Base-by-base conservation (phyloP, 2,797 vertebrate genomes). In the Leptoclinus maculatus region DNA sequence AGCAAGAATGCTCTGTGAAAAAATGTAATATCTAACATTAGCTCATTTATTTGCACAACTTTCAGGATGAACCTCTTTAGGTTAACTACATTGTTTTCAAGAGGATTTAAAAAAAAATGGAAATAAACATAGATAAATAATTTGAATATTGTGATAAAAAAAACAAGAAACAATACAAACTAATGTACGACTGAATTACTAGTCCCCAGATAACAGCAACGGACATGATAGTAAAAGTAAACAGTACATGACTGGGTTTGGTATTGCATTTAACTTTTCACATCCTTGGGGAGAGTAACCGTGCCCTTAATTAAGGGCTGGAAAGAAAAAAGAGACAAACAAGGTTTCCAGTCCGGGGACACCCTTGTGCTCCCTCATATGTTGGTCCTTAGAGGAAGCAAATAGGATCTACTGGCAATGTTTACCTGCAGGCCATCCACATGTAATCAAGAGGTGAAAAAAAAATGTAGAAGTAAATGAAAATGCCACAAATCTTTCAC, bases 401-500 rank as follows among this genome's bases (percentile, higher is more conserved):
- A 91, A 90, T 86, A 79, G 59, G 74, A 88, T 86, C 54, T 75
- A 66, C 69, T 83, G 84, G 85, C 87, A 82, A 21, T 80, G 82
- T 89, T 88, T 87, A 83, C 88, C 88, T 83, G 72, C 60, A 79
- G 88, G 89, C 80, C 78, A 85, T 72, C 78, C 78, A 86, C 66
- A 90, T 87, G 81, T 91, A 88, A 93, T 92, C 89, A 90, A 76
- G 68, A 79, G 69, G 78, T 85, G 84, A 89, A 88, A 90, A 88
- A 90, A 11, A 17, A 88, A 87, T 32, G 17, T 69, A 80, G 65
- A 83, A 83, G 87, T 84, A 91, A 94, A 91, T 89, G 79, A 87
- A 92, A 92, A 88, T 3, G 49, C 82, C 85, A 88, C 87, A 90
- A 89, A 93, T 93, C 89, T 88, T 78, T 67, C 62, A 59, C 34